Percentiles rank a stretch among this genome's conserved stretches.
Evolutionary conservation across 2,888 invertebrate genomes (phyloP).

Genomic region (Ligdia adustata): DNA sequence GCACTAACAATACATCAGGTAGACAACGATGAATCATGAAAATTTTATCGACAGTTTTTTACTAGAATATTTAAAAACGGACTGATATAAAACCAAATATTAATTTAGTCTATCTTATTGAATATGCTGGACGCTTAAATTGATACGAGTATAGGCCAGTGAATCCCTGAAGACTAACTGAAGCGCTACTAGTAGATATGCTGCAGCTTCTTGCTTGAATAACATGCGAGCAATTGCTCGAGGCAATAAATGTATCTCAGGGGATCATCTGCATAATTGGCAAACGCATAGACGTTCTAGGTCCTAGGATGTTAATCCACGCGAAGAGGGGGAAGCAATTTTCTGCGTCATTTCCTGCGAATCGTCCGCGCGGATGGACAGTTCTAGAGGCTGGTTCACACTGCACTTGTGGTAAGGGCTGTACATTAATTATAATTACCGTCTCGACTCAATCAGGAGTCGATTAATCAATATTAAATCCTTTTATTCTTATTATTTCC

Average conservation of each 20-base stretch:
- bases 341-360: constrained; percentile 81
- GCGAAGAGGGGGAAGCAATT: constrained; percentile 75
- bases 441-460: no score
- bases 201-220: constrained; percentile 7
- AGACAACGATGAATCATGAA: no score
- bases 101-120: not conserved
- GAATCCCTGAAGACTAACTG: not conserved
- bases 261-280: constrained; percentile 82
- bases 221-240: constrained; percentile 43
- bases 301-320: constrained; percentile 81
- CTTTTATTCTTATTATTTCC: no score
- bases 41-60: no score
- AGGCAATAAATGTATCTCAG: constrained; percentile 65
- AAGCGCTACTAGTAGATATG: not conserved
- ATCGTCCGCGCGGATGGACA: constrained; percentile 66
- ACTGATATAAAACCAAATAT: not conserved
- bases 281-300: constrained; percentile 75
- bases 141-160: not conserved
- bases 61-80: not conserved
- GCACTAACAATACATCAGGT: no score
- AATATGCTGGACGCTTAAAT: not conserved
- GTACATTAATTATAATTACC: no score
- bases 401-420: not conserved
- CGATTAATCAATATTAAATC: no score
- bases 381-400: not conserved